Evolutionary conservation across 2,113 vertebrate species (phyloP), one percentile per base, ranked within the genome.

Genomic region (Scomber scombrus): DNA sequence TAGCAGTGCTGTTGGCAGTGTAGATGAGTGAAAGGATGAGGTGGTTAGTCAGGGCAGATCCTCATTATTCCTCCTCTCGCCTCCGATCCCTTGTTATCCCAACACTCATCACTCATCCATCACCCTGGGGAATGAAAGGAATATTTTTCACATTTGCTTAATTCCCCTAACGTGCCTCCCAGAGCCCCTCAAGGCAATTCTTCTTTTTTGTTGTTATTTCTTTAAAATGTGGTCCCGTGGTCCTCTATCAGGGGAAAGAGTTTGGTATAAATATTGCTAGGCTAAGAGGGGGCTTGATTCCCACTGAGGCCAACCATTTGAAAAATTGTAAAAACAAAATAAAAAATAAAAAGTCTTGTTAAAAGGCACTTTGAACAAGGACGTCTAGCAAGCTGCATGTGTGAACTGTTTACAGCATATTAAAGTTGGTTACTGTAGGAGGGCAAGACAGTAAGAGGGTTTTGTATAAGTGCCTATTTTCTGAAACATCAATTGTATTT

Each of bases 81-180:
- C 67, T 78, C 73, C 84, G 87, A 92, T 90, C 88, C 78, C 80
- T 85, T 81, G 82, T 91, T 89, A 88, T 90, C 66, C 69, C 76
- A 81, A 79, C 69, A 71, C 56, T 89, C 80, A 86, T 87, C 71
- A 1, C 69, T 91, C 84, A 84, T 80, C 78, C 69, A 7, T 74
- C 72, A 78, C 81, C 75, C 75, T 26, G 21, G 86, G 75, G 81
- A 87, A 49, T 23, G 40, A 69, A 74, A 76, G 65, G 55, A 82
- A 78, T 82, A 80, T 64, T 65, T 75, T 81, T 75, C 66, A 65
- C 69, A 88, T 89, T 86, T 89, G 61, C 63, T 85, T 87, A 87
- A 87, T 86, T 90, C 76, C 82, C 85, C 14, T 63, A 70, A 67
- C 29, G 34, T 89, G 75, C 56, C 71, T 81, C 56, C 55, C 81